These are phyloP conservation scores for Spondyliosoma cantharus DNA, from an alignment of 2,797 vertebrate species.

Conservation along the genomic window DNA sequence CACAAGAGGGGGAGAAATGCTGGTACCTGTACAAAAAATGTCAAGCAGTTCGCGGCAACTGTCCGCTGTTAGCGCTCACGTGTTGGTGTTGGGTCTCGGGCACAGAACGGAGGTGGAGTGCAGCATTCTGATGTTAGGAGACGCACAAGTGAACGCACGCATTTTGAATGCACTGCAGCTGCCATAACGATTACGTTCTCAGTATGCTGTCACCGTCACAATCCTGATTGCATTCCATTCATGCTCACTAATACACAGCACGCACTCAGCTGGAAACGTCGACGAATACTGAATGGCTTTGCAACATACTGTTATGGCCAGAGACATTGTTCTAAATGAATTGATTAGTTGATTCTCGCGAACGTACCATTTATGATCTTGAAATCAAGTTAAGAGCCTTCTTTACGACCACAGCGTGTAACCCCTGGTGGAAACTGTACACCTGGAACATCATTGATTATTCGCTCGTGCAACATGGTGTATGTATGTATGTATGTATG, in stretches of 20 bases:
- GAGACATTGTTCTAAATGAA: neutral
- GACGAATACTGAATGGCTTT: neutral
- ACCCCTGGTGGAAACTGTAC: neutral
- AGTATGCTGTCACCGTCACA: neutral
- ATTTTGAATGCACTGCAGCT: neutral
- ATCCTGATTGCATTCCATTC: neutral
- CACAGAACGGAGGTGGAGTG: neutral
- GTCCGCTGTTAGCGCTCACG: neutral
- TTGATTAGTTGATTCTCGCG: neutral
- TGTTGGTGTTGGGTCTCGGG: neutral
- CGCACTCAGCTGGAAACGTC: neutral
- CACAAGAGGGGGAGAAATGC: slow-evolving; percentile 64
- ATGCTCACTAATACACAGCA: neutral
- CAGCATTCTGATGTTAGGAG: neutral
- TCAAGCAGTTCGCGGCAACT: slow-evolving; percentile 47
- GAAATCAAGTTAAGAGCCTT: neutral
- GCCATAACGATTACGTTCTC: neutral
- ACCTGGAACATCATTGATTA: neutral
- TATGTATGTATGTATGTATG: too few species aligned
- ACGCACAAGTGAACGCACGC: neutral
- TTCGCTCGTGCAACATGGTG: neutral
- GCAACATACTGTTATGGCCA: neutral
- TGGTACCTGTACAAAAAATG: slow-evolving; percentile 52
- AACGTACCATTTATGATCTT: neutral
- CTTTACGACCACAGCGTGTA: neutral